Base-by-base conservation (phyloP, 2,888 invertebrate species). In the Polydrusus pterygomalis region DNA sequence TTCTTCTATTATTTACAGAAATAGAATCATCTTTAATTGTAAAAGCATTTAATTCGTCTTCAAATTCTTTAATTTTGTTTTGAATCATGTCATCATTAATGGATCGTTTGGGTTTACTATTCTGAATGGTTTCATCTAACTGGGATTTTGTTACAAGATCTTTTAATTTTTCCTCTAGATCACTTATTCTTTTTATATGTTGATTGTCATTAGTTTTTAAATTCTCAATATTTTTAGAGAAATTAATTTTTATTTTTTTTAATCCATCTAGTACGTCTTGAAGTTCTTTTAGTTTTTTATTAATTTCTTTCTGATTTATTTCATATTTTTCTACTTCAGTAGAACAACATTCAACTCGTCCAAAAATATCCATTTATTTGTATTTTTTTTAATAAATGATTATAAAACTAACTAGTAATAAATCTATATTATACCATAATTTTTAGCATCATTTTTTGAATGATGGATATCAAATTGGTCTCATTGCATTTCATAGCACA, bases 271-370 rank as follows among this genome's bases (percentile, higher is more conserved):
- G 3, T n/a, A 13, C n/a, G 0, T 43, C 3, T 43, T 11, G 8
- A n/a, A 43, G 6, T 43, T 43, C n/a, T 43, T 43, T 43, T 43
- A 43, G 3, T 43, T 43, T 43, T 43, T 43, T n/a, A n/a, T 43
- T 43, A 13, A 43, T 43, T 43, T 43, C 43, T n/a, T n/a, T n/a
- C n/a, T n/a, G n/a, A n/a, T n/a, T n/a, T n/a, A n/a, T n/a, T n/a
- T n/a, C n/a, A 43, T 5, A n/a, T 8, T 47, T 17, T 2, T 8
- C 17, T 17, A 17, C 17, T 47, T 47, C 8, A 17, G 15, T 47
- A 47, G 47, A 47, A 47, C 47, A 47, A 15, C 47, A 47, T 47
- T 47, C 47, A 47, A 47, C 47, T 47, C 47, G 17, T 15, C 47
- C 47, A 17, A 7, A 17, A 47, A 47, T 47, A 17, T 47, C 47